A percentile compares a stretch with the other conserved stretches of the same genome.
These are phyloP conservation scores for Arion vulgaris DNA, from an alignment of 1,140 invertebrate species.

Conservation along the genomic window DNA sequence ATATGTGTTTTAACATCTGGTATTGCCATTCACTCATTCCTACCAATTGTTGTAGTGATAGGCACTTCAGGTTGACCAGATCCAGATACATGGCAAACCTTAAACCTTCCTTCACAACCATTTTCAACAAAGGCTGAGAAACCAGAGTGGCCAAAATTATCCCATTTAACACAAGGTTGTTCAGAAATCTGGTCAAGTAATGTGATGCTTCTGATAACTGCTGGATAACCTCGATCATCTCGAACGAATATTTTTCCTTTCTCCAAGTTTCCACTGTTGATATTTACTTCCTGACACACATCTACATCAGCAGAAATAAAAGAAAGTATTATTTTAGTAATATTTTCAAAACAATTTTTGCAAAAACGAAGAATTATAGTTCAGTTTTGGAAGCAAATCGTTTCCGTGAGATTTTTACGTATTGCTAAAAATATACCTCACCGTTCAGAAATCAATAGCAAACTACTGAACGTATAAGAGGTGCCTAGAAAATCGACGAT, in stretches of 20 bases:
- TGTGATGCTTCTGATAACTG: not conserved
- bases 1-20: no score
- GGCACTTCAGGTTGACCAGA: not conserved
- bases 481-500: no score
- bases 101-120: constrained; percentile 1
- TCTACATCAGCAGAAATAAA: not conserved
- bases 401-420: no score
- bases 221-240: not conserved
- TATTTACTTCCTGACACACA: not conserved
- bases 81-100: not conserved
- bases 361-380: not conserved
- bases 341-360: not conserved
- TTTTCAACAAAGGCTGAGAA: not conserved
- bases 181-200: not conserved
- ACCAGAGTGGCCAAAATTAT: not conserved
- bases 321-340: no score
- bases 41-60: not conserved
- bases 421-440: no score
- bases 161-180: not conserved
- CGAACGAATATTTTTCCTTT: not conserved
- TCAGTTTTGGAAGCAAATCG: no score
- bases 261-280: not conserved
- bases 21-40: no score
- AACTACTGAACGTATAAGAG: no score
- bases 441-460: no score